Conservation (phyloP, 1,140 invertebrate species). For the Drosophila tani region DNA sequence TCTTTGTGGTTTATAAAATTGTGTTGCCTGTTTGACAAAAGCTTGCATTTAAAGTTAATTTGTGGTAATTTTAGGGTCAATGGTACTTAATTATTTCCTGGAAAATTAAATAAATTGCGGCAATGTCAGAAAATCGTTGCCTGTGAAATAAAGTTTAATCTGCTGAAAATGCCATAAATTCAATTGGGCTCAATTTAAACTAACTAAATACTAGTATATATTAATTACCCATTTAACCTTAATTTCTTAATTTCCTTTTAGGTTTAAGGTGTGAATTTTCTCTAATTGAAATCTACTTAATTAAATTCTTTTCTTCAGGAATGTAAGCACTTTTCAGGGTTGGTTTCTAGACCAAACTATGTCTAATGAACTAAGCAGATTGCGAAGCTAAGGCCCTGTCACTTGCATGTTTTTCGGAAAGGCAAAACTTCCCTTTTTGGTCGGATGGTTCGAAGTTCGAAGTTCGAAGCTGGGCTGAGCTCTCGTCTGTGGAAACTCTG, state of each 20-base stretch:
- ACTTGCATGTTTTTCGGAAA: neutral
- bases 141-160: too few species aligned
- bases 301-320: neutral
- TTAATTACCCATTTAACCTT: neutral
- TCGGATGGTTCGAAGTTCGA: neutral
- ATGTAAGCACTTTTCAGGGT: too few species aligned
- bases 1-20: too few species aligned
- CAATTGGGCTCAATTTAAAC: too few species aligned
- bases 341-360: neutral
- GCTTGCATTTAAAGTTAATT: too few species aligned
- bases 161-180: too few species aligned
- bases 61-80: too few species aligned
- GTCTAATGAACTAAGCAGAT: neutral
- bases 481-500: constrained; percentile 9
- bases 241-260: neutral
- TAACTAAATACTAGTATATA: too few species aligned
- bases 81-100: too few species aligned
- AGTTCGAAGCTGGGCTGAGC: neutral
- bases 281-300: neutral
- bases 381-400: neutral
- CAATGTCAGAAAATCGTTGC: too few species aligned
- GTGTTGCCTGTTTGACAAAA: too few species aligned
- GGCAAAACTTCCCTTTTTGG: constrained; percentile 19
- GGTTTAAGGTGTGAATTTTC: neutral
- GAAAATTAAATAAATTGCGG: too few species aligned